Base-by-base conservation (phyloP, 2,888 invertebrate genomes). In the Pheosia gnoma region DNA sequence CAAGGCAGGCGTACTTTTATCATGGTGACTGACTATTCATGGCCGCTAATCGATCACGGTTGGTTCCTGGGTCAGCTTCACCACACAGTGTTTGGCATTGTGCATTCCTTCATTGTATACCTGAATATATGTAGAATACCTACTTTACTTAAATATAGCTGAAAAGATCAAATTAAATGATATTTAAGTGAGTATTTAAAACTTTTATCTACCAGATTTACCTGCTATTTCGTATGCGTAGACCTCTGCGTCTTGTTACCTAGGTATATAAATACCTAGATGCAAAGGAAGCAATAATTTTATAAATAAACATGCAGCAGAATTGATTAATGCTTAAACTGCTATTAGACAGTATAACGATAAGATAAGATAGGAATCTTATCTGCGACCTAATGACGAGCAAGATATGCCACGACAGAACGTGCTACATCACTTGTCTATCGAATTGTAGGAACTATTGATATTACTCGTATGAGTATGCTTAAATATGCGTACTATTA, bases 401-500 rank as follows among this genome's bases (percentile, higher is more conserved):
- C n/a, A 47, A 47, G 47, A 47, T 47, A 47, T 47, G 47, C 47
- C 47, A 47, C 47, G 47, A n/a, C 47, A n/a, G 3, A 47, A n/a
- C 47, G 47, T 45, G 36, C 43, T 25, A 45, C 57, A 57, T 57
- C 36, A 37, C 25, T 25, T 57, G 57, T 57, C 57, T 45, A 57
- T 57, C 9, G 9, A 45, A 58, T 56, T 58, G 36, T 25, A n/a
- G n/a, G n/a, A n/a, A 25, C 25, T 25, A 41, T 45, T 39, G 56
- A 56, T 58, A 58, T 63, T 63, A 5, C 55, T 47, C 47, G n/a
- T n/a, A 55, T 57, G 51, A 57, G 60, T 63, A 61, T 68, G 62
- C 66, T 62, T 67, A 68, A 63, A 62, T 65, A 69, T 63, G 59
- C 63, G 62, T 72, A 72, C 25, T 61, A 69, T 65, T 65, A 63